Conservation (phyloP, 2,797 vertebrate species). For the Sylvia borin region DNA sequence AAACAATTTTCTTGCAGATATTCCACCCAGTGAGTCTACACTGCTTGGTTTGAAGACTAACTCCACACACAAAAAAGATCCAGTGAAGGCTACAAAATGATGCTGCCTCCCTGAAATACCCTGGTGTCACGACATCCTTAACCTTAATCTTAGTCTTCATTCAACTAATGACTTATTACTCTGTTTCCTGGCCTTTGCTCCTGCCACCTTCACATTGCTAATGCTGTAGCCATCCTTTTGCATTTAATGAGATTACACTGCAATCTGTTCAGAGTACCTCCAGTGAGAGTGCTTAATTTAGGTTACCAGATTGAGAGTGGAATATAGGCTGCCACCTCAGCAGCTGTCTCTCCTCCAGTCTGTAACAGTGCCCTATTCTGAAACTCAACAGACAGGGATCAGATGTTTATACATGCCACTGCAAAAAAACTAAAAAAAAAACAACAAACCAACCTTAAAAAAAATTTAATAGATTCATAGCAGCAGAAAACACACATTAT, state of each 20-base stretch:
- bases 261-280: not conserved
- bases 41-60: not conserved
- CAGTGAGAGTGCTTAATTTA: constrained; percentile 25
- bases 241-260: constrained; percentile 42
- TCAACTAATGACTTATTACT: not conserved
- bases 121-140: not conserved
- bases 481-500: not conserved
- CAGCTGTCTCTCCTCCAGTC: not conserved
- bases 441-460: not conserved
- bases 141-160: not conserved
- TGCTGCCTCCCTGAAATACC: not conserved
- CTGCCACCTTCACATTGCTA: not conserved
- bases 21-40: not conserved
- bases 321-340: not conserved
- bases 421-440: not conserved
- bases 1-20: not conserved
- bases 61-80: not conserved
- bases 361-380: not conserved
- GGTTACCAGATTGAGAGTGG: not conserved
- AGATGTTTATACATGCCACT: not conserved
- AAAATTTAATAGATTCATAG: not conserved
- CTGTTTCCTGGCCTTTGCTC: not conserved
- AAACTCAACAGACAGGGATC: not conserved
- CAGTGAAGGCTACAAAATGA: not conserved
- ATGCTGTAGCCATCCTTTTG: not conserved